phyloP scores from a whole-genome alignment of 2,888 invertebrate species.

The Andrena chrysosceles region DNA sequence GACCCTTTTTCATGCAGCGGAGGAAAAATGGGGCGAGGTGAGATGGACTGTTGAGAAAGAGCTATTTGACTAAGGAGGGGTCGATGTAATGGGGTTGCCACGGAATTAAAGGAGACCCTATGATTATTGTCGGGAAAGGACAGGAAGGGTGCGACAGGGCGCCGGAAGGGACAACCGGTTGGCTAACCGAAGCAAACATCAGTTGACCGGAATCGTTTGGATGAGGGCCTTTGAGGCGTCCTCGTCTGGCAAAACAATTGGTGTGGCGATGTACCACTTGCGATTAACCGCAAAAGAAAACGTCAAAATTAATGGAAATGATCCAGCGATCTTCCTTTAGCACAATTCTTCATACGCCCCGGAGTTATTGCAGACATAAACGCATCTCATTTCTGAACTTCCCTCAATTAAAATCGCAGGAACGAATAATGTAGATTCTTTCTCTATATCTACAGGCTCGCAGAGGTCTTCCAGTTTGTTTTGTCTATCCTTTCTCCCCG shows the following conservation, averaged over 20 bases:
- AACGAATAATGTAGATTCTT: conserved; percentile 11
- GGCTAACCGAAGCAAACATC: conserved; percentile 70
- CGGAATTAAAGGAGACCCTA: conserved; percentile 80
- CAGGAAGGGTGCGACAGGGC: conserved; percentile 61
- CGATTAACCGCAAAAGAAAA: conserved; percentile 35
- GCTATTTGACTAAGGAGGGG: conserved; percentile 80
- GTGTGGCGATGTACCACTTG: neutral
- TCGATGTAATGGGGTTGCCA: conserved; percentile 80
- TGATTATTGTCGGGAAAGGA: conserved; percentile 77
- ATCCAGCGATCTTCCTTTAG: neutral
- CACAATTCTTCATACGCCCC: neutral
- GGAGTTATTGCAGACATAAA: too few species aligned
- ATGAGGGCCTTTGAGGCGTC: conserved; percentile 41
- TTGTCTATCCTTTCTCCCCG: conserved; percentile 44
- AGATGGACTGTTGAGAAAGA: conserved; percentile 54
- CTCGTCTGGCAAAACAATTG: conserved; percentile 52
- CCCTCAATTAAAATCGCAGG: conserved; percentile 2
- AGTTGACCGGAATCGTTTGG: conserved; percentile 67
- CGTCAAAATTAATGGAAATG: neutral
- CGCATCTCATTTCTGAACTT: too few species aligned
- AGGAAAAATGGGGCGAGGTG: conserved; percentile 33
- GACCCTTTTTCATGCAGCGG: conserved; percentile 44
- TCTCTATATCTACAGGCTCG: conserved; percentile 8
- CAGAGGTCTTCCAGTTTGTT: conserved; percentile 45
- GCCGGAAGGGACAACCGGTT: conserved; percentile 70